Conservation (phyloP, 2,113 vertebrate species). For the Saguinus midas region DNA sequence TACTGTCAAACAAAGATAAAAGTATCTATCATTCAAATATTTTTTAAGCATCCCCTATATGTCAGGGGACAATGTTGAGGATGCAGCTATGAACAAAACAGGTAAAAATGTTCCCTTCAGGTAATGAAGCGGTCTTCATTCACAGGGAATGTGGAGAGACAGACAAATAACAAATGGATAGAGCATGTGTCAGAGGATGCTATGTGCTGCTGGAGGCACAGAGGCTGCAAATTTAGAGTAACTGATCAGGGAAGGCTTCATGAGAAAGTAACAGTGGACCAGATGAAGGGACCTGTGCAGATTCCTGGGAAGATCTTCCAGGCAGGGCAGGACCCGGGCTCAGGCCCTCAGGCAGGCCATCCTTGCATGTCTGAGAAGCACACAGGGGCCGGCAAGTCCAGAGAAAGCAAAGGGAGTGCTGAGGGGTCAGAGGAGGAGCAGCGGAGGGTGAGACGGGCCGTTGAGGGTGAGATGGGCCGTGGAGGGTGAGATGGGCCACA, state of each 20-base stretch:
- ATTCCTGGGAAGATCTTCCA: neutral
- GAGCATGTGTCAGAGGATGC: neutral
- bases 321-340: neutral
- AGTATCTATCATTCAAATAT: neutral
- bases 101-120: neutral
- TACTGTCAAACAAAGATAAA: neutral
- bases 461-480: too few species aligned
- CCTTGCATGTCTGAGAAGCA: neutral
- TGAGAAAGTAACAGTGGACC: neutral
- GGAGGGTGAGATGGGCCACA: neutral
- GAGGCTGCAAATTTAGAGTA: neutral
- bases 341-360: neutral
- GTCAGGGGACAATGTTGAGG: neutral
- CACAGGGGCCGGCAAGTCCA: accelerated
- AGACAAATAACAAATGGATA: neutral
- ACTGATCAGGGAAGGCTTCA: neutral
- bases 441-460: neutral
- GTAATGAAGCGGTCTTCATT: neutral
- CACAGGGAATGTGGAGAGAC: neutral
- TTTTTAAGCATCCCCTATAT: neutral
- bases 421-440: neutral
- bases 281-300: neutral
- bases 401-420: neutral
- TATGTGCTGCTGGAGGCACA: neutral
- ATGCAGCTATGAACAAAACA: neutral